Evolutionary conservation across 2,113 vertebrate genomes (phyloP).

Genomic region (Glaucidium brasilianum): DNA sequence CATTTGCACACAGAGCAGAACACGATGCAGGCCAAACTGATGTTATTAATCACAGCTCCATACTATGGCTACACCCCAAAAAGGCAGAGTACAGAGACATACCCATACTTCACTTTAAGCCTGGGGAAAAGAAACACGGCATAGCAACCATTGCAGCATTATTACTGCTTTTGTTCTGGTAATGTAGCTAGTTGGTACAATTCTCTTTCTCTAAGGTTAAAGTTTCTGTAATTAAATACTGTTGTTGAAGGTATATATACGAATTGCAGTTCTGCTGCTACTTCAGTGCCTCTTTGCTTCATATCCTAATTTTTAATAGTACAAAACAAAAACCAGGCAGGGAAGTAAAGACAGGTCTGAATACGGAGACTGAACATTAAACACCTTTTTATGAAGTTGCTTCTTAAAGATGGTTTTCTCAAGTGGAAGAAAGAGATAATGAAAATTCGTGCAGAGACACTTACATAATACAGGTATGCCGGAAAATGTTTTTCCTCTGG

Average conservation of each 20-base stretch:
- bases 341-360: not conserved
- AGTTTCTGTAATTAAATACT: not conserved
- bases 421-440: not conserved
- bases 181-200: not conserved
- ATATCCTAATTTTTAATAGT: not conserved
- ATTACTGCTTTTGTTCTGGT: not conserved
- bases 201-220: not conserved
- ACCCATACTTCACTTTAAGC: not conserved
- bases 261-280: not conserved
- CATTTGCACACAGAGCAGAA: not conserved
- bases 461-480: slow-evolving; percentile 1
- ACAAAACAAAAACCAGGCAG: not conserved
- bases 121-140: not conserved
- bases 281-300: not conserved
- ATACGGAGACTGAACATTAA: not conserved
- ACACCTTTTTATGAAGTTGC: not conserved
- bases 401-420: not conserved
- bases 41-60: not conserved
- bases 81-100: not conserved
- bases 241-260: not conserved
- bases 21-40: not conserved
- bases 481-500: slow-evolving; percentile 1
- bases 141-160: not conserved
- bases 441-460: not conserved
- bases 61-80: not conserved